Evolutionary conservation across 2,888 invertebrate genomes (phyloP).

Genomic region (Acanthosepion pharaonis): DNA sequence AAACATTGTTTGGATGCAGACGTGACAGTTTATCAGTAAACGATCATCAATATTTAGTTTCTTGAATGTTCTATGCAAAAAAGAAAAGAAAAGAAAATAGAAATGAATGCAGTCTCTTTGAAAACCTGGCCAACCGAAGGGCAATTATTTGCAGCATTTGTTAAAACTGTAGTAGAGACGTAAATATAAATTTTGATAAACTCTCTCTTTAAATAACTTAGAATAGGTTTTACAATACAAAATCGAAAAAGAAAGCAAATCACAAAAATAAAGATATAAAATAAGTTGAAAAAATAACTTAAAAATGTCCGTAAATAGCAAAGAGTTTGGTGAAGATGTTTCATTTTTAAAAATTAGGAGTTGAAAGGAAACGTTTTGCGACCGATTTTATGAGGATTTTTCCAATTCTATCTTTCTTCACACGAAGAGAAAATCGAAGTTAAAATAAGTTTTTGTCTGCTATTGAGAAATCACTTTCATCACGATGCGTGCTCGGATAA

Average conservation of each 20-base stretch:
- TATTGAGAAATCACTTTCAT: background rate
- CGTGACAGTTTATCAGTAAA: background rate
- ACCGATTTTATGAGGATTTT: background rate
- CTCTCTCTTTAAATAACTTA: background rate
- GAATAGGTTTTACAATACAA: background rate
- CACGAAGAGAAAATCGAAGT: background rate
- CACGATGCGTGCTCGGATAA: background rate
- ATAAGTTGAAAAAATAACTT: background rate
- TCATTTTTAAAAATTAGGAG: background rate
- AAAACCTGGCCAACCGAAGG: background rate
- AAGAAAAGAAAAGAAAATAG: background rate
- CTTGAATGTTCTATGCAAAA: background rate
- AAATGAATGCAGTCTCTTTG: background rate
- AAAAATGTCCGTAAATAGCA: background rate
- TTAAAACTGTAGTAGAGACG: background rate
- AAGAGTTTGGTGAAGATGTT: background rate
- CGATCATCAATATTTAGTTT: background rate
- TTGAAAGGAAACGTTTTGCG: background rate
- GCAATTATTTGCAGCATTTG: background rate
- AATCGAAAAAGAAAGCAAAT: background rate
- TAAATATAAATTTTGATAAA: background rate
- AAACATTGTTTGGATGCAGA: background rate
- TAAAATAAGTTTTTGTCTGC: slow-evolving; percentile 8
- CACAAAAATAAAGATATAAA: too few relatives aligned
- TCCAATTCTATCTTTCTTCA: background rate